Evolutionary conservation across 2,113 vertebrate species (phyloP).

Genomic region (Pygoscelis adeliae): DNA sequence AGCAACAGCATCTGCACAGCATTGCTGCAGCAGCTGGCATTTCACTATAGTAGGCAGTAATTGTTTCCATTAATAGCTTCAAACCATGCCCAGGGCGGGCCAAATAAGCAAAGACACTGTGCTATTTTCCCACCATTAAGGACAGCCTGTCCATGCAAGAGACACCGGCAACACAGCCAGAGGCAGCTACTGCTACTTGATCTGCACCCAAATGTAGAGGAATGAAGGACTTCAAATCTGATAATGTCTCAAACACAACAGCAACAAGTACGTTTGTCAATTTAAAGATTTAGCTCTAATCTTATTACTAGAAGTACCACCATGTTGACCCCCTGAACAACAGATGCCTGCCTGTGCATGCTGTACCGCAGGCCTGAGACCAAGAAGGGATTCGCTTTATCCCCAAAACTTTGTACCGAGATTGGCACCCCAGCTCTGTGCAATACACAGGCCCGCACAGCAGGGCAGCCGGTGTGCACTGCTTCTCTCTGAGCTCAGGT

Average conservation of each 20-base stretch:
- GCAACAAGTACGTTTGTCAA: background rate
- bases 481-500: background rate
- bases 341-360: background rate
- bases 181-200: background rate
- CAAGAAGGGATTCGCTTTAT: background rate
- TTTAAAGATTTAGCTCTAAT: background rate
- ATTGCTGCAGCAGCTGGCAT: background rate
- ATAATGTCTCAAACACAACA: background rate
- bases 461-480: background rate
- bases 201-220: background rate
- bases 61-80: constrained; percentile 52
- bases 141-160: background rate
- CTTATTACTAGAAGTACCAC: background rate
- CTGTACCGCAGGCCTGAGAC: background rate
- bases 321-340: background rate
- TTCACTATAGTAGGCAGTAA: background rate
- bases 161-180: background rate
- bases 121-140: background rate
- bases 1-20: background rate
- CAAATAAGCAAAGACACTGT: background rate
- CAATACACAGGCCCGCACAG: accelerated
- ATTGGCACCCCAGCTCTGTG: background rate
- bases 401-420: background rate
- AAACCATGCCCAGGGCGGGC: background rate
- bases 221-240: background rate